phyloP scores from a whole-genome alignment of 2,797 vertebrate species.

The Ammospiza maritima region DNA sequence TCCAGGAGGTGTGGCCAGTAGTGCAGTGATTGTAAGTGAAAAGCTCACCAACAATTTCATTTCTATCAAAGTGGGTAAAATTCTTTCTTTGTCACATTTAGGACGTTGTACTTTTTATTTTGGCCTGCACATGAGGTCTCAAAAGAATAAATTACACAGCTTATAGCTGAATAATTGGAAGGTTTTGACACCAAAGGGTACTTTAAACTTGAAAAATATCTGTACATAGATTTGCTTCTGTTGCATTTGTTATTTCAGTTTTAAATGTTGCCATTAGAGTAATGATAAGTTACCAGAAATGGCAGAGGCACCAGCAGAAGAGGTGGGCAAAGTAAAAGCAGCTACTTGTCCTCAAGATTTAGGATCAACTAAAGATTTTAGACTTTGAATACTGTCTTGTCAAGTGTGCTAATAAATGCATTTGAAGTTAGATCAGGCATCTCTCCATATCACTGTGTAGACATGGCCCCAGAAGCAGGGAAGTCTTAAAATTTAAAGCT shows the following conservation, averaged over 20 bases:
- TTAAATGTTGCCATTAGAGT: neutral
- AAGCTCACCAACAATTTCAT: neutral
- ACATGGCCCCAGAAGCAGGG: neutral
- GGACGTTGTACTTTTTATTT: neutral
- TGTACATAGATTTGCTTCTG: neutral
- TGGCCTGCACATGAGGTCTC: neutral
- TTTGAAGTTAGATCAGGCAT: neutral
- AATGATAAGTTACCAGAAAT: neutral
- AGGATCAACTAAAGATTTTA: neutral
- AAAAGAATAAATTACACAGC: neutral
- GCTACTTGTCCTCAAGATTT: neutral
- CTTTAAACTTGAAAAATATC: neutral
- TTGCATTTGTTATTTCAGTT: neutral
- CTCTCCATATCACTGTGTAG: neutral
- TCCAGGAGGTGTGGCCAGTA: neutral
- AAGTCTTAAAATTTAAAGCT: conserved; percentile 7
- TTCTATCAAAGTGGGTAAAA: neutral
- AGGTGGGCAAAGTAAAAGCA: neutral
- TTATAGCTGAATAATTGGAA: neutral
- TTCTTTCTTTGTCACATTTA: neutral
- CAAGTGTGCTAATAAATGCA: neutral
- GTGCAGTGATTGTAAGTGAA: neutral
- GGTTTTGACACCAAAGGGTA: neutral
- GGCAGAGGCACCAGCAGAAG: neutral
- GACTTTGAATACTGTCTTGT: neutral